Conservation (phyloP, 2,888 invertebrate species). For the Pterostichus niger region DNA sequence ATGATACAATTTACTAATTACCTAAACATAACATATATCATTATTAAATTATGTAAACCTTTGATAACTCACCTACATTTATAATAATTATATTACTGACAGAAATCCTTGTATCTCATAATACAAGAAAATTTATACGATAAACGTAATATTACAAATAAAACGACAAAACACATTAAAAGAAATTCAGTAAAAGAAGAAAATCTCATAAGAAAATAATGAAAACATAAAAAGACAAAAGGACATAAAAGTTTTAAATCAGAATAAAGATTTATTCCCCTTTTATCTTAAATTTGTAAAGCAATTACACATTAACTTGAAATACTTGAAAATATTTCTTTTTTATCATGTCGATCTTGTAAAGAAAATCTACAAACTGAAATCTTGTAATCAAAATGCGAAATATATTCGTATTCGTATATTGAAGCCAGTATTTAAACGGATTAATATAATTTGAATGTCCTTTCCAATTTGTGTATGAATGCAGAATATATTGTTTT, state of each 20-base stretch:
- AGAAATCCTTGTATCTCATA: not conserved
- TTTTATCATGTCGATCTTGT: slow-evolving; percentile 12
- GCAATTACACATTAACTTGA: slow-evolving; percentile 8
- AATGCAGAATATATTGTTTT: not conserved
- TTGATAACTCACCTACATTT: not conserved
- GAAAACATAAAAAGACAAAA: slow-evolving; percentile 25
- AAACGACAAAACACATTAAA: not conserved
- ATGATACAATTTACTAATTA: slow-evolving; percentile 3
- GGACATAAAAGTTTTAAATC: slow-evolving; percentile 19
- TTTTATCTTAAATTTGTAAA: slow-evolving; percentile 23
- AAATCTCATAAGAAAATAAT: slow-evolving; percentile 15
- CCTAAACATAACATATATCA: not conserved
- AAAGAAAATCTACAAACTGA: no score
- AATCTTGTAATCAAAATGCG: no score
- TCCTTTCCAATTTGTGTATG: no score
- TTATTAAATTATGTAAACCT: not conserved
- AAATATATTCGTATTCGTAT: no score
- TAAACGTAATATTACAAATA: not conserved
- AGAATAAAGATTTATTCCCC: slow-evolving; percentile 29
- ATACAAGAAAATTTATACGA: not conserved
- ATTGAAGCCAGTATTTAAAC: no score
- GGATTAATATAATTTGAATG: no score
- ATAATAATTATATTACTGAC: not conserved
- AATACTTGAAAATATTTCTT: slow-evolving; percentile 4
- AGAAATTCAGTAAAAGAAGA: not conserved